phyloP scores from a whole-genome alignment of 2,113 vertebrate species.

The Pygoscelis antarcticus region DNA sequence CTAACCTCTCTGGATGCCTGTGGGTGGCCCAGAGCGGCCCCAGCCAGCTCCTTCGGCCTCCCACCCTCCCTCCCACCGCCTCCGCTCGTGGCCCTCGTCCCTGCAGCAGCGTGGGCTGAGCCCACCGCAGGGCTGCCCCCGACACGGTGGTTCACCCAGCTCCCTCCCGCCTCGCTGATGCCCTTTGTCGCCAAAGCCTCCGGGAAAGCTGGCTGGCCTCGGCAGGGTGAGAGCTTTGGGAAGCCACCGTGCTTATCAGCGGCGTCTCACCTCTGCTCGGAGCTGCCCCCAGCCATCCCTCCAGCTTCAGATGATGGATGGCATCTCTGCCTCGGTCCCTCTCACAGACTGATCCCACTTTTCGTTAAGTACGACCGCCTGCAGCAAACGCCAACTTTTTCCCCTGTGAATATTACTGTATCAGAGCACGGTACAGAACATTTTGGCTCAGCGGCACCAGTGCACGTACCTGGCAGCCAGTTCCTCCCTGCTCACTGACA shows the following conservation, averaged over 20 bases:
- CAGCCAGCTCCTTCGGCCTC: background rate
- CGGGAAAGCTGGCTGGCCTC: background rate
- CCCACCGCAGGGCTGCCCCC: background rate
- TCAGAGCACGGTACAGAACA: background rate
- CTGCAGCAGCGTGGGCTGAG: background rate
- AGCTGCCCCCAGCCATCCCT: background rate
- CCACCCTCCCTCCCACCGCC: background rate
- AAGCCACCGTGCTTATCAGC: rapidly evolving
- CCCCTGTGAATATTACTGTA: background rate
- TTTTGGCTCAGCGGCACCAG: background rate
- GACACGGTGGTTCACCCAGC: background rate
- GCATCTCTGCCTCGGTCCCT: background rate
- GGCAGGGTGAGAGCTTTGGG: background rate
- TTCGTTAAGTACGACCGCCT: background rate
- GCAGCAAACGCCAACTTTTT: background rate
- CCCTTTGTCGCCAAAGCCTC: background rate
- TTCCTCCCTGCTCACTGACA: background rate
- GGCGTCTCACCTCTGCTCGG: background rate
- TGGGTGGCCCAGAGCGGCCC: background rate
- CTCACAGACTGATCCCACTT: rapidly evolving
- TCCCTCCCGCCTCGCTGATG: background rate
- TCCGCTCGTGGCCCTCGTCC: no score
- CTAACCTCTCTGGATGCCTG: background rate
- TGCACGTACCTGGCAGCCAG: background rate
- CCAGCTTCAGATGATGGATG: background rate